Conservation (phyloP, 2,888 invertebrate genomes). For the Cactoblastis cactorum region DNA sequence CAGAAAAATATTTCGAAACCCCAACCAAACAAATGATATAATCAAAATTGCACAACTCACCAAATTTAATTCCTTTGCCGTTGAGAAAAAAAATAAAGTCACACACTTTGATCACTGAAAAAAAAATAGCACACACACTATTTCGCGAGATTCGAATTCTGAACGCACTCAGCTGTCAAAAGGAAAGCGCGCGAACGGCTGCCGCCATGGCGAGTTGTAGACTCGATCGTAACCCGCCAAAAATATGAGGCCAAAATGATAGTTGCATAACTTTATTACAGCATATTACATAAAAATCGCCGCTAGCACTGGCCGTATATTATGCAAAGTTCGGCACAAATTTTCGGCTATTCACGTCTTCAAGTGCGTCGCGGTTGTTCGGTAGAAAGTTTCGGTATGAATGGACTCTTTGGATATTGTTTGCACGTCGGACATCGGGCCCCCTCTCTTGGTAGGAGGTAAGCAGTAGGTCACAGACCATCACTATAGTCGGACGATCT, state of each 20-base stretch:
- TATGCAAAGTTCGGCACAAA: conserved; percentile 48
- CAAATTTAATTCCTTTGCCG: conserved; percentile 19
- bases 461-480: conserved; percentile 9
- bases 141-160: conserved; percentile 15
- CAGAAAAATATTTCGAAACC: conserved; percentile 40
- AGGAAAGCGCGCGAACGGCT: conserved; percentile 50
- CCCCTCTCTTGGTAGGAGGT: not conserved
- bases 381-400: conserved; percentile 27
- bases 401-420: conserved; percentile 18
- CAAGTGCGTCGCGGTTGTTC: conserved; percentile 21
- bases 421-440: conserved; percentile 6
- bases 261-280: conserved; percentile 68
- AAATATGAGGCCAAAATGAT: conserved; percentile 68
- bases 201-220: conserved; percentile 51
- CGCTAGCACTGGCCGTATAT: conserved; percentile 50
- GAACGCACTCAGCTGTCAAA: conserved; percentile 35
- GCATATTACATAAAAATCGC: conserved; percentile 72
- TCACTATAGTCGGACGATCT: not conserved
- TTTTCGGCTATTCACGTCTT: conserved; percentile 47
- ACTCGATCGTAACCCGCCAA: conserved; percentile 60
- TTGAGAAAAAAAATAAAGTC: conserved; percentile 24
- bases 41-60: conserved; percentile 23
- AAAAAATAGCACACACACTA: conserved; percentile 31
- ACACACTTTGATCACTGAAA: conserved; percentile 27
- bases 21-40: conserved; percentile 35